Evolutionary conservation across 1,140 invertebrate genomes (phyloP), one percentile per base, ranked within the genome.

Genomic region (Drosophila tani): DNA sequence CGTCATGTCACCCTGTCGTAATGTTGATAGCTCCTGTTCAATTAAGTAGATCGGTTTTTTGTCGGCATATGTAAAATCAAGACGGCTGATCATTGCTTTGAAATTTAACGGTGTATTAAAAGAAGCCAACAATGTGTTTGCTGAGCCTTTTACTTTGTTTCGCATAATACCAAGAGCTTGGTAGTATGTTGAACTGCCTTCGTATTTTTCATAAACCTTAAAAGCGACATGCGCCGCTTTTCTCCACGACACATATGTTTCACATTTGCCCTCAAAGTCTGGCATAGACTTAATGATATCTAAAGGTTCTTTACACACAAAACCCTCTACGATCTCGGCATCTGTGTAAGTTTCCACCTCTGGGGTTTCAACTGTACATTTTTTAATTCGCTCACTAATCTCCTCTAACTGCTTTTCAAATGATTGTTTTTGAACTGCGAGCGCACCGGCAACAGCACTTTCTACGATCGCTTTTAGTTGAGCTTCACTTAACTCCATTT

Each of bases 21-120:
- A n/a, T n/a, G n/a, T n/a, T n/a, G n/a, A n/a, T 45, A 71, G 21
- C 32, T 65, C 56, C n/a, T 56, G 62, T 53, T 75, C 21, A 9
- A 78, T 63, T 21, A 71, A 15, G 29, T 66, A 45, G n/a, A 58
- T 19, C 15, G 60, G 43, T 5, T 21, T 41, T 60, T 60, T 69
- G 15, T 56, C 63, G 11, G 19, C 15, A 32, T 56, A 64, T 24
- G 59, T 77, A 51, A 64, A 73, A 68, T 60, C 32, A 43, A 17
- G 59, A 32, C 32, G 35, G 9, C 12, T 46, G 32, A 62, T 62
- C 21, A 69, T 69, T 24, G 57, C 57, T 27, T 53, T 50, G 14
- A 62, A 62, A 35, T 69, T 46, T 12, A 63, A 45, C 5, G 40
- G 40, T 12, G 17, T 65, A 29, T 45, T 65, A 17, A 65, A 65